Evolutionary conservation across 2,888 invertebrate genomes (phyloP).

Genomic region (Pseudanteris insignis): DNA sequence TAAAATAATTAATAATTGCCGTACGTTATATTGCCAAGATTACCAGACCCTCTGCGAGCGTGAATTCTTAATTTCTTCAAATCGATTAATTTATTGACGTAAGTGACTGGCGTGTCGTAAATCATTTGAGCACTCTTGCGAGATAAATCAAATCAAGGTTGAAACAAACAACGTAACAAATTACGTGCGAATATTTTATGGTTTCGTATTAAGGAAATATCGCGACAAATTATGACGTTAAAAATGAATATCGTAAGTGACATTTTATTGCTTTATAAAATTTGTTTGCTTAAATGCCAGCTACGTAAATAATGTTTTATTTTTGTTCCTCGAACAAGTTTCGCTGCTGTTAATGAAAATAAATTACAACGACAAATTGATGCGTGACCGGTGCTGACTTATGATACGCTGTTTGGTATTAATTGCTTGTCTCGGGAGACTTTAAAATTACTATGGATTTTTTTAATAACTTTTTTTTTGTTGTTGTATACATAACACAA

Average conservation of each 20-base stretch:
- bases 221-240: background rate
- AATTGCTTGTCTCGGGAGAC: slow-evolving; percentile 37
- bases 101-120: slow-evolving; percentile 8
- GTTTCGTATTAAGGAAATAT: slow-evolving; percentile 1
- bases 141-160: slow-evolving; percentile 4
- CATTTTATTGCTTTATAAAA: slow-evolving; percentile 19
- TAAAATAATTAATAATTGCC: slow-evolving; percentile 29
- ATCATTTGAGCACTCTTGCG: slow-evolving; percentile 8
- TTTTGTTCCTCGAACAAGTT: slow-evolving; percentile 33
- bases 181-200: slow-evolving; percentile 3
- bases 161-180: slow-evolving; percentile 11
- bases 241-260: slow-evolving; percentile 9
- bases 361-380: slow-evolving; percentile 36
- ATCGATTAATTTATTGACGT: slow-evolving; percentile 30
- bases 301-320: slow-evolving; percentile 13
- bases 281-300: slow-evolving; percentile 11
- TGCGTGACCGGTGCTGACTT: slow-evolving; percentile 32
- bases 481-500: slow-evolving; percentile 1
- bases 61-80: slow-evolving; percentile 16
- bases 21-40: slow-evolving; percentile 6
- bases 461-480: no score
- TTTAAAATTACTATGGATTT: no score
- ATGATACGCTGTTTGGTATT: slow-evolving; percentile 32
- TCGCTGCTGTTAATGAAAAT: slow-evolving; percentile 33
- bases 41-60: slow-evolving; percentile 3